Conservation (phyloP, 2,888 invertebrate species). For the Thymelicus acteon region DNA sequence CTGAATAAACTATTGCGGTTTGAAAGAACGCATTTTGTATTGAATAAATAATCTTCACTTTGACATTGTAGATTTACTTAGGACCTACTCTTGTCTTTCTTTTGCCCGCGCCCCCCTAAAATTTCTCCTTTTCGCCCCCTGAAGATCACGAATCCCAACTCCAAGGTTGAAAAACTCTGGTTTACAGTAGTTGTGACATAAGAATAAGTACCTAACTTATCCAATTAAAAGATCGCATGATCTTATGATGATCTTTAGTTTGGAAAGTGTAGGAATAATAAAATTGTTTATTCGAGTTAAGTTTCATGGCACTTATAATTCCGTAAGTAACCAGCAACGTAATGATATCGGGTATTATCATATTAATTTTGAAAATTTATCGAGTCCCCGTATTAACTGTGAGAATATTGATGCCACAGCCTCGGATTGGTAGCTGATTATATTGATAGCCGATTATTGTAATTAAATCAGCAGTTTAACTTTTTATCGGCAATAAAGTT, state of each 20-base stretch:
- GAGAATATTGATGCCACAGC: neutral
- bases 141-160: no score
- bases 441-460: neutral
- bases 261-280: neutral
- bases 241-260: neutral
- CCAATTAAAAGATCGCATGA: neutral
- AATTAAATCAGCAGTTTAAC: neutral
- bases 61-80: no score
- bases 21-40: no score
- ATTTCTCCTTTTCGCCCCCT: no score
- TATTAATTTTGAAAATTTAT: constrained; percentile 16
- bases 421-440: constrained; percentile 8
- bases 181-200: neutral
- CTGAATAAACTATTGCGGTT: no score
- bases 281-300: neutral
- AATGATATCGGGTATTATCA: neutral
- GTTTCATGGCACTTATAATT: neutral
- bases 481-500: neutral
- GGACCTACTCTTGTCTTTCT: no score
- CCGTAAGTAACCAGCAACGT: neutral
- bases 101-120: no score
- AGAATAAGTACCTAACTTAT: no score
- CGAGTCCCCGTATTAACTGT: constrained; percentile 1
- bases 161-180: neutral
- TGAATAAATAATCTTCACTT: no score